Evolutionary conservation across 2,888 invertebrate species (phyloP).

Genomic region (Noctua comes): DNA sequence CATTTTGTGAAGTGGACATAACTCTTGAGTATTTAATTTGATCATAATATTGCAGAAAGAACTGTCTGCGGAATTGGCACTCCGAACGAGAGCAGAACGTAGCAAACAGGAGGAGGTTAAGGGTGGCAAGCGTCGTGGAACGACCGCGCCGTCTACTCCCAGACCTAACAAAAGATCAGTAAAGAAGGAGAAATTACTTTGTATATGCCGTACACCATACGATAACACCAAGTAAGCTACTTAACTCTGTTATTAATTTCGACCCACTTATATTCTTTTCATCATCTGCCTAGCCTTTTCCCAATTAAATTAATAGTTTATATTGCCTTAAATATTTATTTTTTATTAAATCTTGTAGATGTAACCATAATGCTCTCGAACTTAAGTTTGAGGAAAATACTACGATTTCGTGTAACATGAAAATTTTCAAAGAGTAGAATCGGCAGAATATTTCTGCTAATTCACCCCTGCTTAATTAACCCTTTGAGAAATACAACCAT

Average conservation of each 20-base stretch:
- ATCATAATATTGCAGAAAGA: slow-evolving; percentile 90
- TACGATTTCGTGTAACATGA: neutral
- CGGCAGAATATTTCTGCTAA: neutral
- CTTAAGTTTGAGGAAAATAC: neutral
- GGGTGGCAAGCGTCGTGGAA: slow-evolving; percentile 82
- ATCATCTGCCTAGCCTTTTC: neutral
- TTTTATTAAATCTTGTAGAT: neutral
- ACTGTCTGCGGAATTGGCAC: slow-evolving; percentile 93
- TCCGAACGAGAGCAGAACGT: slow-evolving; percentile 93
- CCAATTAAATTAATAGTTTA: neutral
- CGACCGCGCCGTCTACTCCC: slow-evolving; percentile 75
- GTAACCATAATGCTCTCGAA: neutral
- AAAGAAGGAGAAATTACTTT: slow-evolving; percentile 96
- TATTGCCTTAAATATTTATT: neutral
- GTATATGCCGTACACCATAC: slow-evolving; percentile 98
- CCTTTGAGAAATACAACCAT: neutral
- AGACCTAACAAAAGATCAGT: slow-evolving; percentile 74
- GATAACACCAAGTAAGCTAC: slow-evolving; percentile 96
- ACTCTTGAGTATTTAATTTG: slow-evolving; percentile 5
- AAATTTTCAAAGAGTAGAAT: neutral
- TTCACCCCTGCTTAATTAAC: neutral
- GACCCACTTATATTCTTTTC: neutral
- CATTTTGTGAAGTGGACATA: neutral
- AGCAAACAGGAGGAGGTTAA: slow-evolving; percentile 93
- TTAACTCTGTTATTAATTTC: slow-evolving; percentile 13